Base-by-base conservation (phyloP, 2,797 vertebrate species). In the Salmo trutta region DNA sequence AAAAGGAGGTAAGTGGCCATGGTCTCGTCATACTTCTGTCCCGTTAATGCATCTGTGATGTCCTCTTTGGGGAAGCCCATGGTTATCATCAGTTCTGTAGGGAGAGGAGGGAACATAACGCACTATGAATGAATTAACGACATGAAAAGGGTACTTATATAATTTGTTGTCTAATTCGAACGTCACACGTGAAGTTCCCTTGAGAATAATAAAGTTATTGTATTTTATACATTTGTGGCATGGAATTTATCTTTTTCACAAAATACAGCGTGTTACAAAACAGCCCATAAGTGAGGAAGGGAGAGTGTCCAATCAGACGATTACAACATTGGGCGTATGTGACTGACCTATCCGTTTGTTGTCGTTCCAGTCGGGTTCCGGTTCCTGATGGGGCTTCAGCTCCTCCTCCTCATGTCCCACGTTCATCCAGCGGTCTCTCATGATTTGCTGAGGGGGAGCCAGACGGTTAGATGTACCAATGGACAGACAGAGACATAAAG, bases 31-130 rank as follows among this genome's bases (percentile, higher is more conserved):
- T 98, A 99, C 89, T 98, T 99, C 89, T 98, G 97, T 86, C 87
- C 93, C 81, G 96, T 91, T 87, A 99, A 94, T 75, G 97, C 96
- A 8, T 98, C 97, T 17, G 94, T 96, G 84, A 99, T 97, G 91
- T 99, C 97, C 84, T 99, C 98, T 92, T 97, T 96, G 74, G 95
- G 95, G 91, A 97, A 99, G 71, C 97, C 98, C 98, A 99, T 99
- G 15, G 97, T 98, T 79, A 99, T 94, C 98, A 99, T 99, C 81
- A 98, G 93, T 77, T 99, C 98, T 99, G 84, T 24, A 64, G 3
- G 59, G 24, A 47, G 41, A 47, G 2, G 56, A 59, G 21, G 59
- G 21, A 64, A 21, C 59, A 64, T 24, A 24, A 24, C 17, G 27
- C 17, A 64, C 21, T 64, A 24, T 19, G 21, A 21, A 64, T 12